Conservation (phyloP, 2,797 vertebrate species). For the Eupleurogrammus muticus region DNA sequence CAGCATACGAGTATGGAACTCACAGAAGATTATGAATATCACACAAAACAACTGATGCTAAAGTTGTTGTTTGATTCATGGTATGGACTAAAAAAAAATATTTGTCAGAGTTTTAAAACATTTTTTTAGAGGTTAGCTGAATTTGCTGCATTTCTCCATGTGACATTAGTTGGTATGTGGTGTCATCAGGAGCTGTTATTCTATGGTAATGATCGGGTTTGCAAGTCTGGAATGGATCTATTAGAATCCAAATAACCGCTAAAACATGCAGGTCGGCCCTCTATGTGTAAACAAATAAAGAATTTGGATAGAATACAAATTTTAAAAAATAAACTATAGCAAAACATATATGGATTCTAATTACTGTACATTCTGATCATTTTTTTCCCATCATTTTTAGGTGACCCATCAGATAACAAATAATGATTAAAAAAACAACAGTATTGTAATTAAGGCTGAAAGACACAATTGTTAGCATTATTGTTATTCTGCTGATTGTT, state of each 20-base stretch:
- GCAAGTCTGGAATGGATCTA: not conserved
- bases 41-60: not conserved
- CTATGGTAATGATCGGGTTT: too few species aligned
- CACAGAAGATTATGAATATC: slow-evolving; percentile 9
- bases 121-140: not conserved
- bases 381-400: too few species aligned
- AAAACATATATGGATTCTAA: too few species aligned
- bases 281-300: too few species aligned
- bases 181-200: not conserved
- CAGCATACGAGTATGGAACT: slow-evolving; percentile 17
- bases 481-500: too few species aligned
- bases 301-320: not conserved
- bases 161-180: not conserved
- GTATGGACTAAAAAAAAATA: not conserved
- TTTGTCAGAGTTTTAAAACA: not conserved
- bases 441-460: too few species aligned
- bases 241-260: not conserved
- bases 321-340: not conserved
- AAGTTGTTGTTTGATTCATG: slow-evolving; percentile 3
- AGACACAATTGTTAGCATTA: too few species aligned
- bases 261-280: too few species aligned
- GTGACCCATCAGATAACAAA: too few species aligned
- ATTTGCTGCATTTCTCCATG: not conserved
- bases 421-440: too few species aligned
- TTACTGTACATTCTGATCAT: too few species aligned